Percentiles rank a stretch among this genome's conserved stretches.
phyloP scores from a whole-genome alignment of 1,140 invertebrate species.

The Notospermus geniculatus region DNA sequence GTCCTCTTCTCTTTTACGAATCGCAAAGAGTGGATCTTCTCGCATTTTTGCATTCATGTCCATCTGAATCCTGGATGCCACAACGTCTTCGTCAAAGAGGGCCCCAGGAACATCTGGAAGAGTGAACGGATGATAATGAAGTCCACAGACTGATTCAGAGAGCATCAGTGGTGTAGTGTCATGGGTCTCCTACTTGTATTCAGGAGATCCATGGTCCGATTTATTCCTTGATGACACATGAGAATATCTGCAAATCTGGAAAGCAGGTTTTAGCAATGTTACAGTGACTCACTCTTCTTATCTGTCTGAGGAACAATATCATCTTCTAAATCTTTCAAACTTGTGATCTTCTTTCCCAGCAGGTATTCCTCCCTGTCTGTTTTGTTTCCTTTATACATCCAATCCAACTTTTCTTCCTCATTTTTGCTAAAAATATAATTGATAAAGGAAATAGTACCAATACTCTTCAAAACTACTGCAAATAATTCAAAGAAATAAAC shows the following conservation, averaged over 20 bases:
- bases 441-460: too few species aligned
- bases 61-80: conserved; percentile 42
- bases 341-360: conserved; percentile 82
- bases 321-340: conserved; percentile 42
- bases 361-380: conserved; percentile 86
- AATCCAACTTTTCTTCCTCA: conserved; percentile 63
- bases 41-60: conserved; percentile 68
- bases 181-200: too few species aligned
- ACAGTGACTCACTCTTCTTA: conserved; percentile 52
- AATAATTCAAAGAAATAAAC: too few species aligned
- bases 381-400: conserved; percentile 88
- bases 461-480: too few species aligned
- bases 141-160: too few species aligned
- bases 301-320: background rate
- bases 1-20: conserved; percentile 83
- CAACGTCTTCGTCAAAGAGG: conserved; percentile 42
- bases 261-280: too few species aligned
- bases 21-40: conserved; percentile 84
- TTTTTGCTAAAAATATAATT: conserved; percentile 35
- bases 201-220: too few species aligned
- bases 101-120: conserved; percentile 34
- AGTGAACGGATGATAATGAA: background rate
- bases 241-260: too few species aligned
- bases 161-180: too few species aligned
- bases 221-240: too few species aligned